Conservation (phyloP, 1,140 invertebrate genomes). For the Drosophila sproati region DNA sequence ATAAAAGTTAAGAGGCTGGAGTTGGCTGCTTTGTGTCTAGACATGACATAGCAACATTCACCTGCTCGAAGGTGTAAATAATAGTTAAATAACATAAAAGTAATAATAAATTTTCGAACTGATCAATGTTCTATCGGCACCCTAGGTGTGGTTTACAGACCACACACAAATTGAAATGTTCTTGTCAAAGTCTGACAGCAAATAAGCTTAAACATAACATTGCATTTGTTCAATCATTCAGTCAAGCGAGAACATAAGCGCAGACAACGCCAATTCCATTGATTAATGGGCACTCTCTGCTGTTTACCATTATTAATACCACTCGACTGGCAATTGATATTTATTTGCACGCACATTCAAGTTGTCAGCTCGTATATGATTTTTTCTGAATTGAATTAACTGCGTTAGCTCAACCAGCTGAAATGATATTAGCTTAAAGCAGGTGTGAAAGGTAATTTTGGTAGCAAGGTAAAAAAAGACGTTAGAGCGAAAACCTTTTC, state of each 20-base stretch:
- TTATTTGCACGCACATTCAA: constrained; percentile 46
- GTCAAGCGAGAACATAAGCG: constrained; percentile 38
- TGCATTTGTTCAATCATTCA: constrained; percentile 14
- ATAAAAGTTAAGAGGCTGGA: background rate
- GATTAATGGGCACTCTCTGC: constrained; percentile 58
- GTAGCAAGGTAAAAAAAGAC: too few species aligned
- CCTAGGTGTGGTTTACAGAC: constrained; percentile 50
- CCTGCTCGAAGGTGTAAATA: constrained; percentile 30
- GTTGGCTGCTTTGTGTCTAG: background rate
- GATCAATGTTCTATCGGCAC: constrained; percentile 5
- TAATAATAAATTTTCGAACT: constrained; percentile 11
- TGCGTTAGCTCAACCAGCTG: background rate
- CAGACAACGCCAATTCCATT: constrained; percentile 54
- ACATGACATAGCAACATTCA: constrained; percentile 28
- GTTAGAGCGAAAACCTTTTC: background rate
- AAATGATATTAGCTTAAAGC: background rate
- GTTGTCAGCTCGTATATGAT: constrained; percentile 45
- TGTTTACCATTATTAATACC: constrained; percentile 58
- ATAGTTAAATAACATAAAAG: constrained; percentile 14
- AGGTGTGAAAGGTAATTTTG: too few species aligned
- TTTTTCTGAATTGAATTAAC: constrained; percentile 27
- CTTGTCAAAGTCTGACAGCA: constrained; percentile 48
- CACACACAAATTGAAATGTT: constrained; percentile 55
- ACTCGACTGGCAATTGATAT: constrained; percentile 42
- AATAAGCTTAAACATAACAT: constrained; percentile 33